A percentile compares a stretch with the other conserved stretches of the same genome.
Evolutionary conservation across 2,797 vertebrate genomes (phyloP).

Genomic region (Leptoclinus maculatus): DNA sequence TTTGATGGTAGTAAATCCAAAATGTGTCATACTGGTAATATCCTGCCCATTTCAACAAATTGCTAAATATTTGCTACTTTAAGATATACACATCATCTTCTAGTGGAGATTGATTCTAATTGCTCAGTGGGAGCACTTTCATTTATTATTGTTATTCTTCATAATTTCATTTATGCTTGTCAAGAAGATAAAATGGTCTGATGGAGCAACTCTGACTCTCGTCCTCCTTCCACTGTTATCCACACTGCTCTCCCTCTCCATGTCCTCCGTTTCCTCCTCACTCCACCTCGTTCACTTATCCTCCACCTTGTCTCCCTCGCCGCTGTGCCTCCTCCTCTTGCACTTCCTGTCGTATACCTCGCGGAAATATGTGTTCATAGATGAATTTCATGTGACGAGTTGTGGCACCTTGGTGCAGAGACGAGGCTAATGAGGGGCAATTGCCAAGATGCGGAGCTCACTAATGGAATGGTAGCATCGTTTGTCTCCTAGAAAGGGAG

Average conservation of each 20-base stretch:
- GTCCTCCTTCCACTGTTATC: background rate
- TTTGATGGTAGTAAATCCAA: conserved; percentile 3
- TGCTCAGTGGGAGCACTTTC: background rate
- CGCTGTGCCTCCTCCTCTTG: conserved; percentile 2
- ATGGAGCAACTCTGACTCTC: background rate
- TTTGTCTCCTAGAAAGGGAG: conserved; percentile 43
- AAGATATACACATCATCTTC: background rate
- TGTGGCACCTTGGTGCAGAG: conserved; percentile 47
- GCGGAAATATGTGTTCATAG: conserved; percentile 51
- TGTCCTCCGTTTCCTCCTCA: conserved; percentile 17
- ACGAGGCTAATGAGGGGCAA: conserved; percentile 56
- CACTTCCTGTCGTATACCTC: conserved; percentile 30
- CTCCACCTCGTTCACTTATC: conserved; percentile 6
- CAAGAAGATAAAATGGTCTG: background rate
- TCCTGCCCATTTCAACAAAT: background rate
- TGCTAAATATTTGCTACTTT: background rate
- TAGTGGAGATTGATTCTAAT: background rate
- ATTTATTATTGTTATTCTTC: background rate
- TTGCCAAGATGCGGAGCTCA: conserved; percentile 59
- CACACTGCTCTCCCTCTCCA: conserved; percentile 3
- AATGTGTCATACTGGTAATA: background rate
- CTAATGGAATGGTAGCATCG: conserved; percentile 65
- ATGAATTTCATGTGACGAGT: conserved; percentile 37
- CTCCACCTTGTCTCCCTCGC: background rate
- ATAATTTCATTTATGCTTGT: conserved; percentile 4